Percentiles rank a stretch among this genome's conserved stretches.
Conservation (phyloP, 2,797 vertebrate species). For the Platyrinchus mystaceus region DNA sequence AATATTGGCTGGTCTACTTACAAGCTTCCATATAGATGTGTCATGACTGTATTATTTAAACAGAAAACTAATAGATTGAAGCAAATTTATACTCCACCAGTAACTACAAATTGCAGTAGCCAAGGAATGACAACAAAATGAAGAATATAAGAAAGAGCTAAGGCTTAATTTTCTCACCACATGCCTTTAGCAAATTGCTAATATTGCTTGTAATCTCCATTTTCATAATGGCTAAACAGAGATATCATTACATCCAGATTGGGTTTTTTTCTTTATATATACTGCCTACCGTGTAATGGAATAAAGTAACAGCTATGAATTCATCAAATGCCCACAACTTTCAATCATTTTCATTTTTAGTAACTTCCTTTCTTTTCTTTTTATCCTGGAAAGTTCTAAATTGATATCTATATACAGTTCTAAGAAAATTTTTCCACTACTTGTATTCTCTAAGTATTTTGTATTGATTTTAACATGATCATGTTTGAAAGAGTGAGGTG, state of each 20-base stretch:
- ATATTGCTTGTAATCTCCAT: neutral
- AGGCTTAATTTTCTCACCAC: neutral
- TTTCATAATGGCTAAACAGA: neutral
- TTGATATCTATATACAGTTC: neutral
- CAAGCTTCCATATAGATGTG: accelerated
- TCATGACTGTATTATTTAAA: neutral
- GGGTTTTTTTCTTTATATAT: neutral
- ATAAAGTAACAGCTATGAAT: neutral
- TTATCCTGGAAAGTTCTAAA: neutral
- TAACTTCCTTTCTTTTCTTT: neutral
- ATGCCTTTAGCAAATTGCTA: neutral
- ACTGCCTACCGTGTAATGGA: neutral
- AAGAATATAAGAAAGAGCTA: neutral
- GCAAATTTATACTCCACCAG: neutral
- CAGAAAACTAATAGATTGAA: neutral
- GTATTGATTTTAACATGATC: neutral
- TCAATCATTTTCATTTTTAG: neutral
- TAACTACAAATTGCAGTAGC: neutral
- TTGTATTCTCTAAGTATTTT: neutral
- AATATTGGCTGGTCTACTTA: neutral
- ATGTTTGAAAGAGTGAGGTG: neutral
- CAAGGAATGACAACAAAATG: neutral
- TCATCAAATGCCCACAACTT: neutral
- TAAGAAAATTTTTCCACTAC: neutral
- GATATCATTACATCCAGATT: neutral